phyloP scores from a whole-genome alignment of 2,797 vertebrate genomes.

The Kryptolebias ocellatus region DNA sequence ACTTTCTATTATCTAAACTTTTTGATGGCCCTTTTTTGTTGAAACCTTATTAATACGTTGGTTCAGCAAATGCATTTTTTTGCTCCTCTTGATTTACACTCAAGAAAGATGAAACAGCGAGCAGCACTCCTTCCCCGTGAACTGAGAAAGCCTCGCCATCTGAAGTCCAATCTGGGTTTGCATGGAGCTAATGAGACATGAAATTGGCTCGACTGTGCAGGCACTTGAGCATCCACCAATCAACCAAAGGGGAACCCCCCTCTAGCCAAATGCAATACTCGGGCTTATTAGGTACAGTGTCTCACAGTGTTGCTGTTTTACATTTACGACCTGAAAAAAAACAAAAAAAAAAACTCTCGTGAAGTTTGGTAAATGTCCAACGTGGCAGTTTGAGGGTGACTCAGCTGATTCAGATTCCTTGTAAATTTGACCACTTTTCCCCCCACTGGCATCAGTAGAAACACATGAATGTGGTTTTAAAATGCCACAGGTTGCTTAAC shows the following conservation, averaged over 20 bases:
- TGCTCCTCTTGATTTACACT: slow-evolving; percentile 11
- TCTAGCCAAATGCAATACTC: slow-evolving; percentile 49
- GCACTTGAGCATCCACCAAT: slow-evolving; percentile 60
- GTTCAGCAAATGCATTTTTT: slow-evolving; percentile 8
- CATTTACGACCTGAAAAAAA: slow-evolving; percentile 29
- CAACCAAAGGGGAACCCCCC: slow-evolving; percentile 56
- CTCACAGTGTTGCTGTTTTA: slow-evolving; percentile 46
- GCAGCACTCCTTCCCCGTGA: slow-evolving; percentile 22
- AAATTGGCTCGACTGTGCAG: slow-evolving; percentile 65
- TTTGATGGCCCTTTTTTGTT: slow-evolving; percentile 1
- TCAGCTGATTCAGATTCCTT: slow-evolving; percentile 2
- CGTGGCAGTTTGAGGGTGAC: slow-evolving; percentile 2
- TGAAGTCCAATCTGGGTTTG: slow-evolving; percentile 63
- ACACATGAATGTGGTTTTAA: slow-evolving; percentile 2
- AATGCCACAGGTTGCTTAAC: background rate
- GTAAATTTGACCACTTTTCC: slow-evolving; percentile 14
- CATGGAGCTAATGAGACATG: slow-evolving; percentile 72
- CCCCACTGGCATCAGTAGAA: slow-evolving; percentile 11
- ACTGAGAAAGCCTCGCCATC: slow-evolving; percentile 41
- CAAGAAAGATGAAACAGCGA: slow-evolving; percentile 84
- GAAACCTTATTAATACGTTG: background rate
- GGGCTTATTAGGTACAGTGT: slow-evolving; percentile 58
- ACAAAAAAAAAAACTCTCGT: background rate
- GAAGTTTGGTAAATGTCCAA: slow-evolving; percentile 9
- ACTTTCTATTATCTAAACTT: background rate